Base-by-base conservation (phyloP, 1,140 invertebrate genomes). In the Paraescarpia echinospica region DNA sequence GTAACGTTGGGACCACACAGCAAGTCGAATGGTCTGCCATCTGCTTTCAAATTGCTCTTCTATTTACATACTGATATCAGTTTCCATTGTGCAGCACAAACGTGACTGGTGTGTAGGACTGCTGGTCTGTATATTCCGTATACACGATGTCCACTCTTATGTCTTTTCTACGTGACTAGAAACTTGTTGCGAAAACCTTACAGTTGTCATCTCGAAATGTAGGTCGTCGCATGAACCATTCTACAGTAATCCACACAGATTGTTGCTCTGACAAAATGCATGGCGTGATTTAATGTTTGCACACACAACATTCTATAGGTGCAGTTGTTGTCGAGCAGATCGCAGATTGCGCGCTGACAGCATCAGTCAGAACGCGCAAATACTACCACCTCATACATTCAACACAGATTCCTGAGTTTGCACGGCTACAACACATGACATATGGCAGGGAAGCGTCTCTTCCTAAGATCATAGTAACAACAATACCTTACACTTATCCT, bases 401-500 rank as follows among this genome's bases (percentile, higher is more conserved):
- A 77, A 77, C 59, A 77, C 59, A 77, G 59, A 77, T 77, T 77
- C 59, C 59, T 77, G 59, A 77, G 59, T 77, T 77, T 77, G 59
- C 59, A 77, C 59, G 59, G 59, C 59, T 77, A 77, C 59, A 77
- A 77, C 59, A 77, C 59, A 77, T 27, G 59, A 31, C 59, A 77
- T 77, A 31, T 77, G 59, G 22, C 59, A 77, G 59, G 59, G 59
- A 77, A 77, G 59, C 59, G 59, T 77, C 59, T 77, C 59, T 77
- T 77, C 2, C 59, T 77, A 77, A 77, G 59, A 77, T 77, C 59
- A 77, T 77, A 12, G 12, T 77, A 77, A 77, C 4, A 77, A 77
- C 59, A 77, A 27, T 27, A 77, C 59, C 59, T 77, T 77, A 77
- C 59, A 77, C 59, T 27, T 2, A 77, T 77, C 59, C 59, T 77